These are phyloP conservation scores for Chalcosyrphus nemorum DNA, from an alignment of 2,888 invertebrate species.

Conservation along the genomic window DNA sequence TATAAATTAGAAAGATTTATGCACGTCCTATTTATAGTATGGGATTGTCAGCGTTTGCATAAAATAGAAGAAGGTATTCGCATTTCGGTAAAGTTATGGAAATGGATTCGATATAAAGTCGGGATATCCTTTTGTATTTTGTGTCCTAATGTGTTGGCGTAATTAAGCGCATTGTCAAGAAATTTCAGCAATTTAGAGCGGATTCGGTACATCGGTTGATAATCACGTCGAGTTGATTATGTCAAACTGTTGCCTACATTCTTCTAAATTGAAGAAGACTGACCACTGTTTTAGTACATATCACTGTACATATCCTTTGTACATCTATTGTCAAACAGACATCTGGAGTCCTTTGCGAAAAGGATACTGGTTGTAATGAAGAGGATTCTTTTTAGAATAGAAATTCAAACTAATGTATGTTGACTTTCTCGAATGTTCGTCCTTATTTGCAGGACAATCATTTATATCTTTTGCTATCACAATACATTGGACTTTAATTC, in stretches of 20 bases:
- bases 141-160: neutral
- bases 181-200: neutral
- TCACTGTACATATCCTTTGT: neutral
- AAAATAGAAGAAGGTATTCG: neutral
- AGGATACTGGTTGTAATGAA: neutral
- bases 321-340: neutral
- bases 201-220: neutral
- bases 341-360: neutral
- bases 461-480: neutral
- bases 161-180: neutral
- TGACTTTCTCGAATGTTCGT: neutral
- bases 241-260: neutral
- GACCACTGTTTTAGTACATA: neutral
- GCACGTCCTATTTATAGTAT: neutral
- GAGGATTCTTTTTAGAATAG: too few relatives aligned
- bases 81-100: neutral
- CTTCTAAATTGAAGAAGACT: neutral
- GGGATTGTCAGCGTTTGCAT: neutral
- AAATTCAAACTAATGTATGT: neutral
- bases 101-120: neutral
- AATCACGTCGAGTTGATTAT: too few relatives aligned
- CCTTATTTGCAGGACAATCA: neutral
- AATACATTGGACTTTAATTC: neutral
- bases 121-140: neutral
- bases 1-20: slow-evolving; percentile 31